phyloP scores from a whole-genome alignment of 2,888 invertebrate species.

The Spodoptera littoralis region DNA sequence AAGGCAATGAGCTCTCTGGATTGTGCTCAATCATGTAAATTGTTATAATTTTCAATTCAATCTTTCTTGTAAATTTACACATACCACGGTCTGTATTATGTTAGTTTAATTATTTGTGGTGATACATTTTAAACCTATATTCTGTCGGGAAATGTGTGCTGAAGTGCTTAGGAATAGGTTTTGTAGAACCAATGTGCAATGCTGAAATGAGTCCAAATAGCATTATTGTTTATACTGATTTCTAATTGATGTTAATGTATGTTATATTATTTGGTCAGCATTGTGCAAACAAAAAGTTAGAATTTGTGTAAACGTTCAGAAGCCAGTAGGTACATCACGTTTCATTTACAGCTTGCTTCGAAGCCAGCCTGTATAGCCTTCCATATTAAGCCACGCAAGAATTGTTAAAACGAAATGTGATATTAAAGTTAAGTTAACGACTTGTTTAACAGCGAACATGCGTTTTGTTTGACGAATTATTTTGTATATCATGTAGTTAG shows the following conservation, averaged over 20 bases:
- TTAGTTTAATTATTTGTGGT: too few species aligned
- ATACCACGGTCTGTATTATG: too few species aligned
- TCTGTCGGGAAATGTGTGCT: slow-evolving; percentile 5
- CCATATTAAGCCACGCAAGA: slow-evolving; percentile 28
- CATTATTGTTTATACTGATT: background rate
- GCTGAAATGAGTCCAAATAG: slow-evolving; percentile 6
- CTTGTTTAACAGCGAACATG: slow-evolving; percentile 57
- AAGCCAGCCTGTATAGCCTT: slow-evolving; percentile 11
- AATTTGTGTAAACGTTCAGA: background rate
- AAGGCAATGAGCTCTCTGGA: slow-evolving; percentile 94
- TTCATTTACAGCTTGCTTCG: background rate
- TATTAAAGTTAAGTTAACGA: slow-evolving; percentile 75
- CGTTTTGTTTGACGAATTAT: slow-evolving; percentile 58
- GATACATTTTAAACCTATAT: too few species aligned
- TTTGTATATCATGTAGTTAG: slow-evolving; percentile 53
- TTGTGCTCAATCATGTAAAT: slow-evolving; percentile 94
- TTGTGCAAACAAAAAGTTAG: slow-evolving; percentile 4
- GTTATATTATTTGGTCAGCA: slow-evolving; percentile 17
- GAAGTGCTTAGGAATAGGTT: background rate
- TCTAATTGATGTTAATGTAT: slow-evolving; percentile 1
- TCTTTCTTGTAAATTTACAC: too few species aligned
- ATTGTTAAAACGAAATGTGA: slow-evolving; percentile 73
- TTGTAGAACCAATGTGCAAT: slow-evolving; percentile 20
- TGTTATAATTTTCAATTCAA: too few species aligned
- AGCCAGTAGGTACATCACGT: background rate